These are phyloP conservation scores for Spheniscus humboldti DNA, from an alignment of 2,797 vertebrate species.

Conservation along the genomic window DNA sequence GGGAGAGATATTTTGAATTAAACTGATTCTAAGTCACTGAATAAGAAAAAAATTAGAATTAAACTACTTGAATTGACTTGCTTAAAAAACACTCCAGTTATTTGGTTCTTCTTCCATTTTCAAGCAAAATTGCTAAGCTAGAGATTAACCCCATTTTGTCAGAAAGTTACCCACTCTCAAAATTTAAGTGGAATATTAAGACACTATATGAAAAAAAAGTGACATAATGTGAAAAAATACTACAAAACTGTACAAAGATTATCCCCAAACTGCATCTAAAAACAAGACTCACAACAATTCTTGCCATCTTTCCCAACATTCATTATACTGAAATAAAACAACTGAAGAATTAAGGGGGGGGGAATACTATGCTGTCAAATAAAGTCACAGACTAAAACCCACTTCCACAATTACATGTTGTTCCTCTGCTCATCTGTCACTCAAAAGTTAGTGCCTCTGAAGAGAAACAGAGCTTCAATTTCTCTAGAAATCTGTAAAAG, in stretches of 20 bases:
- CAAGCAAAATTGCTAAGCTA: background rate
- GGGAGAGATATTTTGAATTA: background rate
- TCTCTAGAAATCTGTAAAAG: background rate
- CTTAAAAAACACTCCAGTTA: background rate
- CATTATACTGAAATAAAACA: background rate
- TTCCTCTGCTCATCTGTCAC: background rate
- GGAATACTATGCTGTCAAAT: background rate
- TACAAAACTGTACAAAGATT: background rate
- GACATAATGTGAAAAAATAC: background rate
- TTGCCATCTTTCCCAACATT: background rate
- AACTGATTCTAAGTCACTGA: background rate
- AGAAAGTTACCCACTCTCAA: background rate
- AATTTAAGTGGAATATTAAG: background rate
- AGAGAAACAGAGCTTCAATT: background rate
- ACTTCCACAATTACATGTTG: background rate
- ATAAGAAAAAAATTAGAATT: background rate
- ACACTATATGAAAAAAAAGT: background rate
- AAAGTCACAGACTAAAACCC: background rate
- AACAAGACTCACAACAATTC: background rate
- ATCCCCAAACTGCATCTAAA: background rate
- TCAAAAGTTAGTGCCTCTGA: background rate
- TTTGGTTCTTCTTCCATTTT: background rate
- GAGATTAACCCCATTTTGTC: background rate
- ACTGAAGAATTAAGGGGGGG: background rate
- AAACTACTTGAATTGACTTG: background rate